Percentiles rank a stretch among this genome's conserved stretches.
Evolutionary conservation across 2,888 invertebrate genomes (phyloP).

Genomic region (Mesorhabditis sp.): DNA sequence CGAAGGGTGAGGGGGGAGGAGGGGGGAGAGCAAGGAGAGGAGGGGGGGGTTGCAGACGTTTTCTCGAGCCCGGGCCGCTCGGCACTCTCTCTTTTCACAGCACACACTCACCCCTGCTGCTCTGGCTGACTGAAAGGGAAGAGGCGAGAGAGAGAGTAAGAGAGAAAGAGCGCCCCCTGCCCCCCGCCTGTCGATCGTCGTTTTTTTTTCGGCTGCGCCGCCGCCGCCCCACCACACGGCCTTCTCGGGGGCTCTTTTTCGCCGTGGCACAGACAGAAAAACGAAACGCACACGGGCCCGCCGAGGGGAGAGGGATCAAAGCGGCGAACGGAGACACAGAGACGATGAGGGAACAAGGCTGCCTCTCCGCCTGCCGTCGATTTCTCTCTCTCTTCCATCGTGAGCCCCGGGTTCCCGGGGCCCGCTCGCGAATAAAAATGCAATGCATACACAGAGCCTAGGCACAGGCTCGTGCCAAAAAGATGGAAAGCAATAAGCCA

Average conservation of each 20-base stretch:
- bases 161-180: no score
- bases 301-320: no score
- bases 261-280: not conserved
- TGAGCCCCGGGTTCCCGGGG: not conserved
- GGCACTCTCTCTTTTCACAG: not conserved
- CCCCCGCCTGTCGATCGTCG: not conserved
- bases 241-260: not conserved
- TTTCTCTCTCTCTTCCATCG: not conserved
- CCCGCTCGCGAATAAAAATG: conserved; percentile 6
- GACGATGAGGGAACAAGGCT: no score
- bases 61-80: not conserved
- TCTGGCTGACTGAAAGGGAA: no score
- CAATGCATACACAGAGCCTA: not conserved
- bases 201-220: not conserved
- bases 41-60: conserved; percentile 6
- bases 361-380: not conserved
- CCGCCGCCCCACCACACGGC: conserved; percentile 4
- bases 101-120: not conserved
- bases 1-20: not conserved
- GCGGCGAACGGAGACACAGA: no score
- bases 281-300: no score
- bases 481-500: no score
- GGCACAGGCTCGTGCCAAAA: not conserved
- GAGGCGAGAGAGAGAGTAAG: no score
- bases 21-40: conserved; percentile 5